phyloP scores from a whole-genome alignment of 2,888 invertebrate genomes.

The Drosophila vallismaia region DNA sequence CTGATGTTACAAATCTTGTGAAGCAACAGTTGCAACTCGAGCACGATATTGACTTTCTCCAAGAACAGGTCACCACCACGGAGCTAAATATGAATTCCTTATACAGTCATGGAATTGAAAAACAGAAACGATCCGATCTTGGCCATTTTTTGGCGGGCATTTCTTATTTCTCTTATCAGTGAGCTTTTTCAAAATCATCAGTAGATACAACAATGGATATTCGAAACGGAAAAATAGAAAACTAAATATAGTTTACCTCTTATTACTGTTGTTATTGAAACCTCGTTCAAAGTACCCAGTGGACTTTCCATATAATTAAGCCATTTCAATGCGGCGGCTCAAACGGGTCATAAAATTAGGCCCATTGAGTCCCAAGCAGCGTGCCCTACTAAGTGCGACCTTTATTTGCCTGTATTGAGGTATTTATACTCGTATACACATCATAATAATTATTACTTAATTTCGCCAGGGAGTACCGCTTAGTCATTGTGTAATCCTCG shows the following conservation, averaged over 20 bases:
- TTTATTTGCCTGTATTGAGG: conserved; percentile 21
- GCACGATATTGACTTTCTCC: conserved; percentile 40
- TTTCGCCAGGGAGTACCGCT: conserved; percentile 43
- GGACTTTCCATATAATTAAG: conserved; percentile 15
- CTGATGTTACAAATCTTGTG: conserved; percentile 12
- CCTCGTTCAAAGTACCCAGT: background rate
- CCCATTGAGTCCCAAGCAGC: conserved; percentile 10
- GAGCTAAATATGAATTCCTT: conserved; percentile 27
- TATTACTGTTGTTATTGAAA: background rate
- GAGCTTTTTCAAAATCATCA: background rate
- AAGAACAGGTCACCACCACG: conserved; percentile 33
- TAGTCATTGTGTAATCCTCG: conserved; percentile 52
- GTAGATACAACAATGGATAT: background rate
- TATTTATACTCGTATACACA: conserved; percentile 45
- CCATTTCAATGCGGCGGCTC: conserved; percentile 5
- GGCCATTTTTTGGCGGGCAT: background rate
- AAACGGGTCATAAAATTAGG: conserved; percentile 35
- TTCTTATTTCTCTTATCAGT: background rate
- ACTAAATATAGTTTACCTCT: background rate
- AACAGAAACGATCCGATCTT: background rate
- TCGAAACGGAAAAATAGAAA: background rate
- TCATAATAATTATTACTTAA: conserved; percentile 50
- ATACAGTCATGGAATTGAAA: conserved; percentile 3
- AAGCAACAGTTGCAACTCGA: conserved; percentile 10
- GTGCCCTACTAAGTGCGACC: conserved; percentile 34